Base-by-base conservation (phyloP, 2,797 vertebrate species). In the Coregonus sp. region DNA sequence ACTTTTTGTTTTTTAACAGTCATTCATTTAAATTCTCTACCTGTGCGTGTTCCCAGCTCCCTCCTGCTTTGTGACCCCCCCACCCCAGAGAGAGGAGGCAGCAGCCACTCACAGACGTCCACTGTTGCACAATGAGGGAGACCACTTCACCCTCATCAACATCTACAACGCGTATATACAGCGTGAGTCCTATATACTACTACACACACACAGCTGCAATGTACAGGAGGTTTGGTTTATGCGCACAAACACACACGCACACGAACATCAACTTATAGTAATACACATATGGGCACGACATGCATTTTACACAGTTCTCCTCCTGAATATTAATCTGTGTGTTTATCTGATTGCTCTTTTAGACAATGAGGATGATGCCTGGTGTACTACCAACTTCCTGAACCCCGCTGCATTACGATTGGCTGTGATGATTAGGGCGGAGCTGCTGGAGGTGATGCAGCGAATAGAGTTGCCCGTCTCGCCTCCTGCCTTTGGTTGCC, bases 81-180 rank as follows among this genome's bases (percentile, higher is more conserved):
- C 94, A 0, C 69, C 88, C 0, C 91, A 90, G 88, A 91, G 90
- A 72, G 95, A 95, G 74, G 96, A 96, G 77, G 92, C 92, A 0
- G 94, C 93, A 0, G 78, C 92, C 3, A 74, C 92, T 35, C 91
- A 94, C 61, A 95, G 94, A 80, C 88, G 92, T 5, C 86, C 90
- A 1, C 90, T 97, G 76, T 93, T 98, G 84, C 98, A 98, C 73
- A 61, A 90, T 0, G 95, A 94, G 0, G 98, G 98, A 5, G 98
- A 99, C 83, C 98, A 99, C 92, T 95, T 98, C 91, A 97, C 96
- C 15, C 95, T 99, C 82, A 96, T 99, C 80, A 96, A 96, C 74
- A 87, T 99, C 89, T 98, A 96, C 78, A 95, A 96, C 0, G 92
- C 95, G 72, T 99, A 96, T 88, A 85, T 93, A 61, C 94, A 96